phyloP scores from a whole-genome alignment of 2,113 vertebrate species.

The Glaucidium brasilianum region DNA sequence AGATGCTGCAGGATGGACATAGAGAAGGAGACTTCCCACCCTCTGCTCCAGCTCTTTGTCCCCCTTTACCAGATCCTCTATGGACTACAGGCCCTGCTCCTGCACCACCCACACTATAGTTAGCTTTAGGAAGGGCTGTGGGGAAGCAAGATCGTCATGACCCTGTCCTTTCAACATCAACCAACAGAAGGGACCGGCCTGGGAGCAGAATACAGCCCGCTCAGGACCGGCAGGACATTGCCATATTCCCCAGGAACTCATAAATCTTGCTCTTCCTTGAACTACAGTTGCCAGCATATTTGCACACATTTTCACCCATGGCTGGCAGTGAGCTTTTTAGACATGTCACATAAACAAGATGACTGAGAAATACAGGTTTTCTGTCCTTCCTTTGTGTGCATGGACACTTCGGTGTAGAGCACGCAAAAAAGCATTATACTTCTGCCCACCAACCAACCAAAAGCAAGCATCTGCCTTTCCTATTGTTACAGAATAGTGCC shows the following conservation, averaged over 20 bases:
- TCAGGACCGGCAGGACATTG: neutral
- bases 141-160: rapidly evolving
- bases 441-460: neutral
- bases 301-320: neutral
- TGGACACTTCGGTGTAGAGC: neutral
- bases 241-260: neutral
- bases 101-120: rapidly evolving
- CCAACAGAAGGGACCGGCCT: neutral
- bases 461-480: neutral
- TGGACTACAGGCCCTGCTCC: neutral
- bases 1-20: neutral
- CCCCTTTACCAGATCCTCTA: neutral
- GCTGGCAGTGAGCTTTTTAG: neutral
- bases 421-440: neutral
- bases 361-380: neutral
- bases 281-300: neutral
- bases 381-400: neutral
- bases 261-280: neutral
- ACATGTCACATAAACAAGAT: neutral
- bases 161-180: neutral
- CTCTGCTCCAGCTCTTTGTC: neutral
- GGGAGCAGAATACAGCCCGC: rapidly evolving
- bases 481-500: neutral
- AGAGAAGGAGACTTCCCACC: neutral
- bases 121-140: neutral